phyloP scores from a whole-genome alignment of 2,797 vertebrate genomes.

The Coregonus suidteri region DNA sequence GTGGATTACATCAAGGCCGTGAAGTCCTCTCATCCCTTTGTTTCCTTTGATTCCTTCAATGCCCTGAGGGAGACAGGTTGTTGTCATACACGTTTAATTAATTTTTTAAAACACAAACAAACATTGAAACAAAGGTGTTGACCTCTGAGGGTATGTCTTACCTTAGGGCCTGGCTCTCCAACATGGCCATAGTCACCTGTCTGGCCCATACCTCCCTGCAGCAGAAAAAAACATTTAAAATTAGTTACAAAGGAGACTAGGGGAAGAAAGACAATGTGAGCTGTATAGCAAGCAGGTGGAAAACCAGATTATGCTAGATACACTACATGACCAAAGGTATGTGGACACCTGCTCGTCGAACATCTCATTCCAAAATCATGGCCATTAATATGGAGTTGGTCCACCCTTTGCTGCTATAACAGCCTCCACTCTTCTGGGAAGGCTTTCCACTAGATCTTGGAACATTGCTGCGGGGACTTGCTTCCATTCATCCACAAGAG shows the following conservation, averaged over 20 bases:
- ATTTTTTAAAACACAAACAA: constrained; percentile 19
- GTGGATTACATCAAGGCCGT: constrained; percentile 68
- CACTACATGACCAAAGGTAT: too few relatives aligned
- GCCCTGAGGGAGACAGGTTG: constrained; percentile 60
- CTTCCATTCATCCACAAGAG: too few relatives aligned
- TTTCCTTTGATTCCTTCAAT: constrained; percentile 73
- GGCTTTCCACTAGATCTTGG: too few relatives aligned
- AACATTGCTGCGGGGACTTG: too few relatives aligned
- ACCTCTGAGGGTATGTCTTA: constrained; percentile 38
- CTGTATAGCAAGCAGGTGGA: too few relatives aligned
- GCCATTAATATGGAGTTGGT: too few relatives aligned
- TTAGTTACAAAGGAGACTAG: background rate
- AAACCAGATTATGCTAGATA: too few relatives aligned
- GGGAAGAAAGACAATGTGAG: background rate
- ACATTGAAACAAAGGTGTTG: constrained; percentile 9
- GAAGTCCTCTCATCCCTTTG: constrained; percentile 73
- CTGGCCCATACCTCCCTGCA: constrained; percentile 69
- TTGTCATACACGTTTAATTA: constrained; percentile 35
- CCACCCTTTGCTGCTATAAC: too few relatives aligned
- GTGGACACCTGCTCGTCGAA: too few relatives aligned
- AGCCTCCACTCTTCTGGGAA: too few relatives aligned
- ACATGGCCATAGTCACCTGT: constrained; percentile 68
- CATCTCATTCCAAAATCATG: too few relatives aligned
- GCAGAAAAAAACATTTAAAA: constrained; percentile 3
- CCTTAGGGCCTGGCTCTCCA: constrained; percentile 72